Percentiles rank a stretch among this genome's conserved stretches.
Conservation (phyloP, 2,888 invertebrate species). For the Agriopis marginaria region DNA sequence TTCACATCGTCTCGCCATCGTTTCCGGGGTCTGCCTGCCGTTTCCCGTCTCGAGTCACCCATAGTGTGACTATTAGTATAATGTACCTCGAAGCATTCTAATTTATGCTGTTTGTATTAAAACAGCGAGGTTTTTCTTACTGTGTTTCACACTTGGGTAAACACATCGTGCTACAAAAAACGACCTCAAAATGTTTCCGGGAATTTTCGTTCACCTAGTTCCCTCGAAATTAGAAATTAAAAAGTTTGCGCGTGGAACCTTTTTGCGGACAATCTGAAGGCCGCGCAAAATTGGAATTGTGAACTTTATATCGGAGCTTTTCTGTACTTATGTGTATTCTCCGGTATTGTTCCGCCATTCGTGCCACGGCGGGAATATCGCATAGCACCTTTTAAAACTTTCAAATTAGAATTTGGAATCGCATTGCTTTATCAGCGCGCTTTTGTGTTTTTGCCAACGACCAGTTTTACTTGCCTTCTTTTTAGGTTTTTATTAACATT, state of each 20-base stretch:
- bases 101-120: neutral
- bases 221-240: slow-evolving; percentile 38
- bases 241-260: slow-evolving; percentile 38
- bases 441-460: neutral
- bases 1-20: no score
- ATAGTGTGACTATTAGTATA: no score
- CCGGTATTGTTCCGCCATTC: slow-evolving; percentile 41
- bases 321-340: slow-evolving; percentile 44
- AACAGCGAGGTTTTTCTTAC: neutral
- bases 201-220: slow-evolving; percentile 35
- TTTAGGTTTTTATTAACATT: no score
- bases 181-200: slow-evolving; percentile 32
- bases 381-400: slow-evolving; percentile 42
- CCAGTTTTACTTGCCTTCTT: neutral
- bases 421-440: slow-evolving; percentile 32
- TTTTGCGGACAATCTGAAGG: slow-evolving; percentile 42
- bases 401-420: slow-evolving; percentile 43
- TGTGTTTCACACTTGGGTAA: neutral
- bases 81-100: no score
- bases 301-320: slow-evolving; percentile 42
- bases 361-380: slow-evolving; percentile 20
- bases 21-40: no score
- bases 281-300: slow-evolving; percentile 44
- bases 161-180: slow-evolving; percentile 11
- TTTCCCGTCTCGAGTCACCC: no score